Conservation (phyloP, 2,797 vertebrate species). For the Lagodon rhomboides region DNA sequence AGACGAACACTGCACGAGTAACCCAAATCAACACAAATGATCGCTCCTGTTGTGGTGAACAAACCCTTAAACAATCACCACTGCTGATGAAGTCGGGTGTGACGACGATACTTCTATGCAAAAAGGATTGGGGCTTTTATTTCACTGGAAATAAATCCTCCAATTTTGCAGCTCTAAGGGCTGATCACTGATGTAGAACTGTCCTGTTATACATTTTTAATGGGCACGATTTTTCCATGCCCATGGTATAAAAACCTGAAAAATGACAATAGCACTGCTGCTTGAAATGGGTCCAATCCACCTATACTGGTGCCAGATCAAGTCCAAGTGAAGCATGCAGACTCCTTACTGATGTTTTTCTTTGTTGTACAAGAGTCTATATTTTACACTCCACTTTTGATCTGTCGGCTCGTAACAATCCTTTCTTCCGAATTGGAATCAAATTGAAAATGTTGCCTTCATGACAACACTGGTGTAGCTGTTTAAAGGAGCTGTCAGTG, state of each 20-base stretch:
- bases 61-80: too few species aligned
- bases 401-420: constrained; percentile 19
- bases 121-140: neutral
- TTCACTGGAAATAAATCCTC: too few species aligned
- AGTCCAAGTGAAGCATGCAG: constrained; percentile 4
- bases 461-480: constrained; percentile 24
- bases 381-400: constrained; percentile 25
- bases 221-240: neutral
- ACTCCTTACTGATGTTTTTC: constrained; percentile 18
- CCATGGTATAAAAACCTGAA: constrained; percentile 5
- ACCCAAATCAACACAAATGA: too few species aligned
- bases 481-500: constrained; percentile 54
- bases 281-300: constrained; percentile 26
- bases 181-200: constrained; percentile 5
- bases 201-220: constrained; percentile 9
- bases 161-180: neutral
- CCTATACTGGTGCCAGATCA: constrained; percentile 15
- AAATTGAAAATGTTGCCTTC: constrained; percentile 26
- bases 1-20: too few species aligned
- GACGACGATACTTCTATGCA: neutral
- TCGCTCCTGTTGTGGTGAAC: too few species aligned
- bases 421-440: constrained; percentile 27
- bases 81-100: too few species aligned
- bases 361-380: constrained; percentile 20
- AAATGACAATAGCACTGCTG: constrained; percentile 28